A percentile compares a stretch with the other conserved stretches of the same genome.
Conservation (phyloP, 1,140 invertebrate species). For the Diachasma alloeum region DNA sequence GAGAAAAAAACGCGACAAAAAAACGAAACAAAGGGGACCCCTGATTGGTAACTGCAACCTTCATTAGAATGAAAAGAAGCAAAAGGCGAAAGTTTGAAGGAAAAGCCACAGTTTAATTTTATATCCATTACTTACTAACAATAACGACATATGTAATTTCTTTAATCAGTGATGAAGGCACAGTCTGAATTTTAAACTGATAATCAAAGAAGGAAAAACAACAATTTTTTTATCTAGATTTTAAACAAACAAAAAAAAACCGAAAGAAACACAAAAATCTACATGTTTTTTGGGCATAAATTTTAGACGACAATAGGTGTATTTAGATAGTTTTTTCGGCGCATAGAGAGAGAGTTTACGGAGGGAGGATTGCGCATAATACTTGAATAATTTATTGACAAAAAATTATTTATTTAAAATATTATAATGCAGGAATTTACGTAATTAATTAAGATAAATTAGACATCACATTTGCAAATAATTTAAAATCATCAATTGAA, state of each 20-base stretch:
- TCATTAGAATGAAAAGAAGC: not conserved
- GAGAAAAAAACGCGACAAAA: no score
- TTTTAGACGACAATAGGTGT: constrained; percentile 40
- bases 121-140: constrained; percentile 6
- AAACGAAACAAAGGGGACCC: not conserved
- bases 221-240: constrained; percentile 42
- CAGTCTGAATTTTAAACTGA: constrained; percentile 49
- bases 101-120: constrained; percentile 3
- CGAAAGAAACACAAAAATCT: not conserved
- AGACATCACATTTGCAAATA: not conserved
- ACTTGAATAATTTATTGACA: constrained; percentile 12
- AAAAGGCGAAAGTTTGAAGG: not conserved
- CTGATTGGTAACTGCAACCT: not conserved
- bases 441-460: not conserved
- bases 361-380: constrained; percentile 47
- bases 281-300: constrained; percentile 46
- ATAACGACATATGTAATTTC: constrained; percentile 5
- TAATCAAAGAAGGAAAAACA: constrained; percentile 51
- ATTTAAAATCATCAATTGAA: not conserved
- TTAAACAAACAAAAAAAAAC: constrained; percentile 20
- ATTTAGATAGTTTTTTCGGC: constrained; percentile 35
- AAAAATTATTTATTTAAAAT: not conserved
- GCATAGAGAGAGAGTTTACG: constrained; percentile 40
- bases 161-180: constrained; percentile 26
- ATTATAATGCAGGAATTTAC: not conserved